Base-by-base conservation (phyloP, 2,113 vertebrate genomes). In the Macrotus californicus region DNA sequence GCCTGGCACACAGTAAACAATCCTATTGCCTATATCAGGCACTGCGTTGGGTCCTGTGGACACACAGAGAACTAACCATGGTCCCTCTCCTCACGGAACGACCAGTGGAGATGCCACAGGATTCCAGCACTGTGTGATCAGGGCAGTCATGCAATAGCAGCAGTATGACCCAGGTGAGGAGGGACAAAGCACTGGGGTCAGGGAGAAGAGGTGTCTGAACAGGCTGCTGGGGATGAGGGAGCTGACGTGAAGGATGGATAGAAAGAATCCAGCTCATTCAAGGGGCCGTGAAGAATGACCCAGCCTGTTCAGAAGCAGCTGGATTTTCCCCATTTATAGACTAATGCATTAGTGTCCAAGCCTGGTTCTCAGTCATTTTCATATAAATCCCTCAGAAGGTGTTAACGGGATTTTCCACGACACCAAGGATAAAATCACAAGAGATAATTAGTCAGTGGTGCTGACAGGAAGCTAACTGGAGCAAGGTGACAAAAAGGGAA, bases 381-480 rank as follows among this genome's bases (percentile, higher is more conserved):
- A 84, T 43, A 34, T 22, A 88, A 92, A 84, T 87, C 31, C 89
- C 77, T 80, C 26, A 21, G 88, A 94, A 82, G 13, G 41, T 29
- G 54, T 76, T 94, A 96, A 91, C 80, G 64, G 61, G 61, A 59
- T 46, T 39, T 39, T 92, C 41, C 50, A 26, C 0, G 1, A 36
- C 87, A 84, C 52, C 41, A 19, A 39, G 22, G 50, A 72, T 31
- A 72, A 31, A 22, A 89, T 67, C 19, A 0, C 34, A 21, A 83
- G 46, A 52, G 46, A 43, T 86, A 94, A 94, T 95, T 95, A 96
- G 86, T 89, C 79, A 29, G 54, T 48, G 43, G 69, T 84, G 59
- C 67, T 86, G 83, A 84, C 46, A 46, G 92, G 72, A 91, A 86
- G 84, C 79, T 96, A 93, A 96, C 48, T 79, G 69, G 46, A 56